phyloP scores from a whole-genome alignment of 1,140 invertebrate genomes.

The Drosophila melanica region DNA sequence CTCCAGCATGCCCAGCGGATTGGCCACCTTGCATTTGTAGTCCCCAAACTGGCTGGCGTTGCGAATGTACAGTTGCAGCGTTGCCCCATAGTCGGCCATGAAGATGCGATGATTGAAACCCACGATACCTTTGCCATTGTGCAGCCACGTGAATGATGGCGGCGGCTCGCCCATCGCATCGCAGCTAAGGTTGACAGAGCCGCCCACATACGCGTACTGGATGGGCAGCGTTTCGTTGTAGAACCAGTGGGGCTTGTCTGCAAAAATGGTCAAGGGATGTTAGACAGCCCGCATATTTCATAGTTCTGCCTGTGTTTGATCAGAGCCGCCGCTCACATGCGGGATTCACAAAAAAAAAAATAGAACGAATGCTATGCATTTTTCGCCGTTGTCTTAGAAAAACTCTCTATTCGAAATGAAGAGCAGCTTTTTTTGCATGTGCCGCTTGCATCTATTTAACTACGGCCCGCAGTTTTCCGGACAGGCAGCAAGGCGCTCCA shows the following conservation, averaged over 20 bases:
- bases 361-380: too few species aligned
- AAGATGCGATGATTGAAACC: constrained; percentile 82
- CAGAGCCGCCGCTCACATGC: neutral
- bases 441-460: constrained; percentile 23
- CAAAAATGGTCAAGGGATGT: constrained; percentile 10
- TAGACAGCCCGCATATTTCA: constrained; percentile 27
- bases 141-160: constrained; percentile 86
- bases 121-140: constrained; percentile 76
- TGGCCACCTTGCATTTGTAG: constrained; percentile 86
- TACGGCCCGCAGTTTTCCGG: neutral
- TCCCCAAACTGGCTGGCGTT: constrained; percentile 85
- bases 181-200: constrained; percentile 86
- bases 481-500: neutral
- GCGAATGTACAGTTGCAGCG: constrained; percentile 84
- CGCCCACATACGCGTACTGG: constrained; percentile 84
- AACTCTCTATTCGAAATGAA: constrained; percentile 13
- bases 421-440: neutral
- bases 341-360: too few species aligned
- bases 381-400: constrained; percentile 38
- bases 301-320: constrained; percentile 17
- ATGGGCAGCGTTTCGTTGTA: constrained; percentile 75
- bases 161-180: constrained; percentile 86
- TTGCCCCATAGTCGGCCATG: constrained; percentile 83
- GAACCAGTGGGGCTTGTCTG: constrained; percentile 78
- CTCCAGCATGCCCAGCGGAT: constrained; percentile 85